These are phyloP conservation scores for Acanthaster planci DNA, from an alignment of 35 echinoderm and acorn worm species.

Conservation along the genomic window DNA sequence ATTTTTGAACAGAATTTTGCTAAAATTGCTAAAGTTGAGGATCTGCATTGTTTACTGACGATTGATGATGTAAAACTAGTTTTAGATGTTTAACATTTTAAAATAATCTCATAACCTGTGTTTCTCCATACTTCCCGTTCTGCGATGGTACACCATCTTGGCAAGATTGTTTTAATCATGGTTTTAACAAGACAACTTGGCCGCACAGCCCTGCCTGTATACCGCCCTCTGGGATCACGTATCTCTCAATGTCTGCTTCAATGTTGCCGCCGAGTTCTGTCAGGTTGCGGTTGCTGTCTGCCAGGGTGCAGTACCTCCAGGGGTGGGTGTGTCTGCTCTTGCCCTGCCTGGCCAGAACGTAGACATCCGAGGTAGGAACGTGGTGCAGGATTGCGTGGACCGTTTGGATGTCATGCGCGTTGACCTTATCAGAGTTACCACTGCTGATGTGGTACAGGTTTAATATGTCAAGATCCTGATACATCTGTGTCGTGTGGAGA, in stretches of 20 bases:
- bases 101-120: no score
- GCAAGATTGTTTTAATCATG: not conserved
- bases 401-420: not conserved
- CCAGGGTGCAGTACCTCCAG: slow-evolving; percentile 55
- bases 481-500: not conserved
- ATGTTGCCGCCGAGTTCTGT: slow-evolving; percentile 43
- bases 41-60: no score
- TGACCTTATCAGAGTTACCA: not conserved
- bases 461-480: not conserved
- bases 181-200: slow-evolving; percentile 45
- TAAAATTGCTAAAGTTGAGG: no score
- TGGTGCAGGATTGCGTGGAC: not conserved
- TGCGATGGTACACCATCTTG: no score
- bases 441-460: slow-evolving; percentile 10
- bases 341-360: slow-evolving; percentile 67
- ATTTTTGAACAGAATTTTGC: no score
- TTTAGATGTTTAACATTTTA: no score
- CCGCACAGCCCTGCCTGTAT: slow-evolving; percentile 55
- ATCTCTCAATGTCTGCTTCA: slow-evolving; percentile 33
- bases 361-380: slow-evolving; percentile 25
- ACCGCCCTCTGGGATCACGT: slow-evolving; percentile 55
- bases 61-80: no score
- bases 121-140: no score
- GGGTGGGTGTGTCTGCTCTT: slow-evolving; percentile 57
- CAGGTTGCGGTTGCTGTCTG: slow-evolving; percentile 58